Base-by-base conservation (phyloP, 2,888 invertebrate genomes). In the Ophion obscuratus region DNA sequence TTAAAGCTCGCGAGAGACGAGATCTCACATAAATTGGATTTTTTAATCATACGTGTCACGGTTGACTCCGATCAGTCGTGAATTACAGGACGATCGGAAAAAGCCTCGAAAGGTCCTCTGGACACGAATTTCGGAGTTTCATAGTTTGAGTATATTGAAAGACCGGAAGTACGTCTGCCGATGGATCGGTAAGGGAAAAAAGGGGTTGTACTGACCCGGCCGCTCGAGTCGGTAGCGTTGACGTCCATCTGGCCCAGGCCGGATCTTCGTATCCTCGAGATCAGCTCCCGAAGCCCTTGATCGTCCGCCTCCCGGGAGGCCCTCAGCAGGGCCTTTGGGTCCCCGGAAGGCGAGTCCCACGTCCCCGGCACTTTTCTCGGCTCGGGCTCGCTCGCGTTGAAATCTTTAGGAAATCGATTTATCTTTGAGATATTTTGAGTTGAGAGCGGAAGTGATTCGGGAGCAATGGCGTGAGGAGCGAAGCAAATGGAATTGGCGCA, bases 291-390 rank as follows among this genome's bases (percentile, higher is more conserved):
- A 64, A 95, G 91, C 36, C 92, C 89, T 31, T 92, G 91, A 85
- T 95, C 95, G 88, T 95, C 95, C 47, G 94, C 95, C 91, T 95
- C 95, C 83, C 95, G 94, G 82, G 95, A 95, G 66, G 95, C 95
- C 93, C 94, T 93, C 81, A 95, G 92, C 79, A 95, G 94, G 89
- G 95, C 92, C 88, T 89, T 87, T 17, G 92, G 91, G 89, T 92
- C 93, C 88, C 91, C 92, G 86, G 90, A 88, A 89, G 91, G 88
- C 85, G 87, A 83, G 70, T 91, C 90, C 89, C 90, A 90, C 88
- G 90, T 89, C 24, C 89, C 87, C 47, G 91, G 89, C 89, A 91
- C 89, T 89, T 91, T 92, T 87, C 86, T 90, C 70, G 76, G 86
- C 40, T 75, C 47, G 11, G 62, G 81, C 7, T 83, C 87, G 61